Evolutionary conservation across 1,140 invertebrate species (phyloP).

Genomic region (Liolophura sinensis): DNA sequence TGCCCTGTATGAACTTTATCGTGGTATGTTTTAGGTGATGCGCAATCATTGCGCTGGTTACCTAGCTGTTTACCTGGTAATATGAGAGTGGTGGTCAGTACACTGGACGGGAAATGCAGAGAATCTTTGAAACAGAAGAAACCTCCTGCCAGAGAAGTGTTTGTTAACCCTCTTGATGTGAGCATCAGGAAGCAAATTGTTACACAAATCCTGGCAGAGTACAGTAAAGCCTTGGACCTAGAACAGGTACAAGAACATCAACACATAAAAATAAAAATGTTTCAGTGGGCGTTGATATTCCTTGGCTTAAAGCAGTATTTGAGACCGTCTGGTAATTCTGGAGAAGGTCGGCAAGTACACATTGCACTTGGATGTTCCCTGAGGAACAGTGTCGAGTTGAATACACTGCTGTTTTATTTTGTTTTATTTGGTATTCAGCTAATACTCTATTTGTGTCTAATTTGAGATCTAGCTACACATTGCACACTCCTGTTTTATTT

Average conservation of each 20-base stretch:
- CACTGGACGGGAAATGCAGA: constrained; percentile 26
- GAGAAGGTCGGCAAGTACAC: constrained; percentile 34
- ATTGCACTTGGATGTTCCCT: too few relatives aligned
- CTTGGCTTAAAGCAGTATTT: constrained; percentile 28
- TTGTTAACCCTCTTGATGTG: constrained; percentile 22
- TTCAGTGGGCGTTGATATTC: constrained; percentile 31
- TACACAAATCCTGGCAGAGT: constrained; percentile 21
- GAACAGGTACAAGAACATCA: constrained; percentile 27
- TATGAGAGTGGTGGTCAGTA: constrained; percentile 25
- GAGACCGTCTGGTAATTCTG: constrained; percentile 27
- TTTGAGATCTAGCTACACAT: too few relatives aligned
- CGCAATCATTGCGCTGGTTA: constrained; percentile 22
- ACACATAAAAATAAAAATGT: too few relatives aligned
- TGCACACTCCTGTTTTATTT: too few relatives aligned
- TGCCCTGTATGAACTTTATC: too few relatives aligned
- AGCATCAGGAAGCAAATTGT: constrained; percentile 23
- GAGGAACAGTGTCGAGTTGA: too few relatives aligned
- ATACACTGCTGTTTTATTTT: too few relatives aligned
- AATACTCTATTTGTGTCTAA: too few relatives aligned
- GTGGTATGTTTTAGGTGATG: too few relatives aligned
- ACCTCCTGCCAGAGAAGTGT: constrained; percentile 18
- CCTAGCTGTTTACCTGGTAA: constrained; percentile 18
- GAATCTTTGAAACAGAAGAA: neutral
- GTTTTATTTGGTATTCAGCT: too few relatives aligned
- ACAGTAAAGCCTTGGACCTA: constrained; percentile 31